Percentiles rank a stretch among this genome's conserved stretches.
These are phyloP conservation scores for Salminus brasiliensis DNA, from an alignment of 2,113 vertebrate species.

Conservation along the genomic window DNA sequence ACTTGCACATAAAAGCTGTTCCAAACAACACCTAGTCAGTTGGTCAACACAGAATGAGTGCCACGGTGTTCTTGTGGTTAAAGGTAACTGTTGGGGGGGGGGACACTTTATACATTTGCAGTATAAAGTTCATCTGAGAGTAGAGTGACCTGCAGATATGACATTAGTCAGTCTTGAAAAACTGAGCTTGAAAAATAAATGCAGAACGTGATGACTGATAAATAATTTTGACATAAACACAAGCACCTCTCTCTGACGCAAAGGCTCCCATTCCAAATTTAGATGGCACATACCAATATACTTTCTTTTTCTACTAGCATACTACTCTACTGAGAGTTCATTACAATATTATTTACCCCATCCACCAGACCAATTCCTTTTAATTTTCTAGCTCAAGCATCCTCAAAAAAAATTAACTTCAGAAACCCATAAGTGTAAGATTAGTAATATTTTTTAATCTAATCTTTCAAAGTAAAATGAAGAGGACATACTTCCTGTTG, in stretches of 20 bases:
- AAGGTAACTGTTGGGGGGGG: constrained; percentile 9
- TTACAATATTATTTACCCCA: neutral
- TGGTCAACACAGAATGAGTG: neutral
- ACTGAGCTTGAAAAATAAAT: neutral
- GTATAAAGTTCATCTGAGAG: constrained; percentile 23
- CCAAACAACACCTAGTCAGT: neutral
- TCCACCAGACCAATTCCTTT: neutral
- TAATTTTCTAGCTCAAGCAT: neutral
- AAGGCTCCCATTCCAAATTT: neutral
- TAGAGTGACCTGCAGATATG: too few species aligned
- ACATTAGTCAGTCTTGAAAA: too few species aligned
- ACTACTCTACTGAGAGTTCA: neutral
- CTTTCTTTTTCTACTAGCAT: neutral
- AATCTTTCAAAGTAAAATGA: neutral
- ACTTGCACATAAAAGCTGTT: neutral
- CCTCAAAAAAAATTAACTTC: neutral
- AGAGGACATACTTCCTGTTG: constrained; percentile 84
- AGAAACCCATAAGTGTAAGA: neutral
- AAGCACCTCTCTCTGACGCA: neutral
- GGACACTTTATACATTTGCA: neutral
- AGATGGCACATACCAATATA: neutral
- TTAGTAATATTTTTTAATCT: neutral
- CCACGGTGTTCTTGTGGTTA: neutral
- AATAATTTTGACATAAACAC: neutral
- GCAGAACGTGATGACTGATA: neutral